These are phyloP conservation scores for Halictus rubicundus DNA, from an alignment of 1,140 invertebrate genomes.

Conservation along the genomic window DNA sequence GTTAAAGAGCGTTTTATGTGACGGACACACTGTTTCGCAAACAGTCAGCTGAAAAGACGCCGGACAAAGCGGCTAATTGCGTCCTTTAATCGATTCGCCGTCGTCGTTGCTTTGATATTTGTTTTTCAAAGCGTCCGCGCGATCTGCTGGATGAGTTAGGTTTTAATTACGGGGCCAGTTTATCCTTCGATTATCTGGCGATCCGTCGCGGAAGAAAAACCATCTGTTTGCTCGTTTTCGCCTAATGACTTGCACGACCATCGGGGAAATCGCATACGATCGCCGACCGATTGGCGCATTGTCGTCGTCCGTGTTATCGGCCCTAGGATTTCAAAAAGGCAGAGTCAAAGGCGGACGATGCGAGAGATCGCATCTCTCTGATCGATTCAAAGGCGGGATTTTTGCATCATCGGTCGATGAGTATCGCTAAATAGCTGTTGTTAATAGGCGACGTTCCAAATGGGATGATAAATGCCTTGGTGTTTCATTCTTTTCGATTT, in stretches of 20 bases:
- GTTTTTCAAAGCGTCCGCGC: slow-evolving; percentile 45
- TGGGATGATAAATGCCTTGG: neutral
- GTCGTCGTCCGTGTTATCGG: neutral
- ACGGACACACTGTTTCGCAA: slow-evolving; percentile 38
- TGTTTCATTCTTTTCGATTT: neutral
- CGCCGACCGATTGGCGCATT: neutral
- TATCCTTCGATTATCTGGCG: slow-evolving; percentile 39
- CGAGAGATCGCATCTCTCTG: slow-evolving; percentile 8
- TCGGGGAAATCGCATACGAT: slow-evolving; percentile 2
- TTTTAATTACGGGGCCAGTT: slow-evolving; percentile 48
- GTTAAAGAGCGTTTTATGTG: slow-evolving; percentile 41
- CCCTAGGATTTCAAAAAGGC: neutral
- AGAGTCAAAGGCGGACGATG: neutral
- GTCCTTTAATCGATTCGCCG: slow-evolving; percentile 45
- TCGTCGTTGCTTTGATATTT: slow-evolving; percentile 43
- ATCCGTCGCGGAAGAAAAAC: neutral
- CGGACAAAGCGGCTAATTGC: slow-evolving; percentile 49
- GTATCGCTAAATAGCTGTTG: slow-evolving; percentile 8
- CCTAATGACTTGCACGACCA: slow-evolving; percentile 36
- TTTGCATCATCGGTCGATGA: neutral
- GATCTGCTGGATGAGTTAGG: slow-evolving; percentile 44
- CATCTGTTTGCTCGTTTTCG: slow-evolving; percentile 10
- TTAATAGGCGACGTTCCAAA: slow-evolving; percentile 25
- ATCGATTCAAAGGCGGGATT: slow-evolving; percentile 2
- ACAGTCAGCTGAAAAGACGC: slow-evolving; percentile 23